Evolutionary conservation across 1,140 invertebrate species (phyloP), one percentile per base, ranked within the genome.

Genomic region (Danaus plexippus): DNA sequence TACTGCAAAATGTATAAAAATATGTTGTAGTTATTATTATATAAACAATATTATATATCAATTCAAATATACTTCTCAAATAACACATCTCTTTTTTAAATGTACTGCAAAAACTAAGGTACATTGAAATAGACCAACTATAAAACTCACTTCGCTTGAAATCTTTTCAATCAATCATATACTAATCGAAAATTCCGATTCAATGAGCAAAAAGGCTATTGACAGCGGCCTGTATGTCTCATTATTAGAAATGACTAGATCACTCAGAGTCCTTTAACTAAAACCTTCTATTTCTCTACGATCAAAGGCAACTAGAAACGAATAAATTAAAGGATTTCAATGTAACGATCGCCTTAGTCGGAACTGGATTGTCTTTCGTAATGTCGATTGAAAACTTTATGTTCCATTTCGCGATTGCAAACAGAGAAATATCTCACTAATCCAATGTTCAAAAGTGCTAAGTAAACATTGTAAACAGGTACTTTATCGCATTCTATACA

Each of bases 141-240:
- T 85, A 85, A 85, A 82, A 83, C 75, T 80, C 80, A 79, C 72
- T 71, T 77, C 73, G 67, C 61, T 70, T 50, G 55, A 64, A 73
- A 76, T 78, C 71, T 64, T 69, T 80, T 73, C 80, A 83, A 84
- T 86, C 83, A 86, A 86, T 86, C 83, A 85, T 70, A 73, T 71
- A 74, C 73, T 85, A 83, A 86, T 86, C 77, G 80, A 85, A 85
- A 85, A 86, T 86, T 84, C 80, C 83, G 62, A 73, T 70, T 83
- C 74, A 85, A 80, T 82, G 80, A 80, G 71, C 66, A 66, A 61
- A 77, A 69, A 73, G 69, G 66, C 80, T 62, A 75, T 80, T 66
- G 63, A 73, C 64, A 63, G 71, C 63, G 70, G 78, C 80, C 82
- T 80, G 80, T 82, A 68, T 80, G 72, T 74, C 75, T 79, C 73